Evolutionary conservation across 2,113 vertebrate species (phyloP), one percentile per base, ranked within the genome.

Genomic region (Stercorarius parasiticus): DNA sequence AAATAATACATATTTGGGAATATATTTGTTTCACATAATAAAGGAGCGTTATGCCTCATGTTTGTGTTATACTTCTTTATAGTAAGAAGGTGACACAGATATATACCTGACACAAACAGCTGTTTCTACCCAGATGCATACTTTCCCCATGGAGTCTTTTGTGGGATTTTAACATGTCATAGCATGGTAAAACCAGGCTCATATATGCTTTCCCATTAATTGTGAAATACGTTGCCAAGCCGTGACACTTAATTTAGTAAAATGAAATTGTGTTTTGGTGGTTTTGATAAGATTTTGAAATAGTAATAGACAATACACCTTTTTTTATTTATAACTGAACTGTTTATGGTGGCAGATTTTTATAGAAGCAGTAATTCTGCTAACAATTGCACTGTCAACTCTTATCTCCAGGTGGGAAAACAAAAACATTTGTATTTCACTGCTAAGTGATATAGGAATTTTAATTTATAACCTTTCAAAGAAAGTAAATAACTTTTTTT

Each of bases 401-500:
- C 61, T 26, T 93, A 81, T 95, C 62, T 93, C 61, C 77, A 93
- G 62, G 79, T 91, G 90, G 72, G 52, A 93, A 90, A 93, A 83
- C 52, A 93, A 85, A 94, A 86, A 11, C 53, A 30, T 59, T 78
- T 93, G 22, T 84, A 88, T 96, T 97, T 97, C 58, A 93, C 66
- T 91, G 64, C 56, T 79, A 94, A 93, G 53, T 43, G 62, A 40
- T 93, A 90, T 3, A 22, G 49, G 30, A 61, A 93, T 95, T 95
- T 96, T 91, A 85, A 93, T 95, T 91, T 81, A 66, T 92, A 97
- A 94, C 59, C 45, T 91, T 97, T 95, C 82, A 96, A 76, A 96
- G 70, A 26, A 95, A 94, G 69, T 90, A 88, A 91, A 45, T 70
- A 94, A n/a, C 40, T 59, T 89, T 82, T 82, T 82, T 84, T 70